Evolutionary conservation across 2,888 invertebrate genomes (phyloP).

Genomic region (Ophion obscuratus): DNA sequence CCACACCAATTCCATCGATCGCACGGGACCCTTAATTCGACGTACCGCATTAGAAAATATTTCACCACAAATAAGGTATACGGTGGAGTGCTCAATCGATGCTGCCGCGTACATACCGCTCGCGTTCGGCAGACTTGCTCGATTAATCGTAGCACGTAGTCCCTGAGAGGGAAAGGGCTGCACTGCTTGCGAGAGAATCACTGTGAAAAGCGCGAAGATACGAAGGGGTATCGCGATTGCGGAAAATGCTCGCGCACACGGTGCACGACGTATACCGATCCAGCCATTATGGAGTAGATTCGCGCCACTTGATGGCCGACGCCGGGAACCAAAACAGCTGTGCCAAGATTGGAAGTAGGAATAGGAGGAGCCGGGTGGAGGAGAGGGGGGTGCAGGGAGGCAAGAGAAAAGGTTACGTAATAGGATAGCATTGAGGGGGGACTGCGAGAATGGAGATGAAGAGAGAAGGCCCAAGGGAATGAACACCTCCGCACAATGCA

Average conservation of each 20-base stretch:
- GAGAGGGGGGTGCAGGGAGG: not conserved
- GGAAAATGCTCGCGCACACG: slow-evolving; percentile 11
- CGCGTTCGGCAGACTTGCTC: not conserved
- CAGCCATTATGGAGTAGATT: slow-evolving; percentile 26
- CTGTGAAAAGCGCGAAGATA: not conserved
- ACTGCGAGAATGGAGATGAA: slow-evolving; percentile 22
- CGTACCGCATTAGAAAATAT: not conserved
- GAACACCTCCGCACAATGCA: slow-evolving; percentile 4
- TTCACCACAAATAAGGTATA: not conserved
- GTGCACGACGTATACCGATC: slow-evolving; percentile 21
- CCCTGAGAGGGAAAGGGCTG: not conserved
- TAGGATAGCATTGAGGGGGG: slow-evolving; percentile 34
- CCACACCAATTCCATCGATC: not conserved
- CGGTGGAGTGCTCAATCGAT: not conserved
- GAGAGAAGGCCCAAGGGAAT: slow-evolving; percentile 32
- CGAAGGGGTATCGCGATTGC: slow-evolving; percentile 33
- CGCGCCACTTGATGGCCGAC: slow-evolving; percentile 41
- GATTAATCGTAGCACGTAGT: slow-evolving; percentile 9
- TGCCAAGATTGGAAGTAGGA: slow-evolving; percentile 4
- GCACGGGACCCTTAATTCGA: not conserved
- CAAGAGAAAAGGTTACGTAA: slow-evolving; percentile 24
- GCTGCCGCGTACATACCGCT: not conserved
- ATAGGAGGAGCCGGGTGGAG: not conserved
- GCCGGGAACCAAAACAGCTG: slow-evolving; percentile 57
- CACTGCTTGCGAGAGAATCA: slow-evolving; percentile 4